These are phyloP conservation scores for Tenthredo notha DNA, from an alignment of 2,888 invertebrate genomes.

Conservation along the genomic window DNA sequence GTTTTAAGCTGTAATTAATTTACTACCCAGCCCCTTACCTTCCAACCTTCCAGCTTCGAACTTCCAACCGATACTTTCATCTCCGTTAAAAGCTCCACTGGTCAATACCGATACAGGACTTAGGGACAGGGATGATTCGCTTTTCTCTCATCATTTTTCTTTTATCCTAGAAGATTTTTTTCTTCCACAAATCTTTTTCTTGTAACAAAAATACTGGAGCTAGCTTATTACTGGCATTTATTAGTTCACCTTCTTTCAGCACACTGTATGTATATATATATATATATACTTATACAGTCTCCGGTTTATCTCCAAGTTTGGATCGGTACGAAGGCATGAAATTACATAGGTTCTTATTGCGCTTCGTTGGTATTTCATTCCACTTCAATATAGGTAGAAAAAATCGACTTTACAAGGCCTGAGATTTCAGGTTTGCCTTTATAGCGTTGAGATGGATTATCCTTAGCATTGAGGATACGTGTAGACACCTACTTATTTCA, in stretches of 20 bases:
- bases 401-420: not conserved
- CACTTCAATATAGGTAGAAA: not conserved
- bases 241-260: not conserved
- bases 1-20: slow-evolving; percentile 77
- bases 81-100: slow-evolving; percentile 50
- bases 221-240: slow-evolving; percentile 6
- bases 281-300: not conserved
- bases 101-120: slow-evolving; percentile 52
- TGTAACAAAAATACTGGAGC: not conserved
- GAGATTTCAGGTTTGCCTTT: slow-evolving; percentile 5
- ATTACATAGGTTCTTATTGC: not conserved
- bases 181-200: not conserved
- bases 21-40: slow-evolving; percentile 69
- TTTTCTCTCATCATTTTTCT: not conserved
- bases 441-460: not conserved
- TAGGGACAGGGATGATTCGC: not conserved
- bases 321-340: not conserved
- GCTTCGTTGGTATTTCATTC: slow-evolving; percentile 11
- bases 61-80: slow-evolving; percentile 62
- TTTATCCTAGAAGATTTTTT: too few species aligned
- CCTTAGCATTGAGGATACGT: not conserved
- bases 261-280: not conserved
- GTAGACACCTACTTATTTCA: not conserved
- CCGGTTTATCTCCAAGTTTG: not conserved
- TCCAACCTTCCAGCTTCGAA: slow-evolving; percentile 53